Evolutionary conservation across 2,113 vertebrate genomes (phyloP).

Genomic region (Gambusia holbrooki): DNA sequence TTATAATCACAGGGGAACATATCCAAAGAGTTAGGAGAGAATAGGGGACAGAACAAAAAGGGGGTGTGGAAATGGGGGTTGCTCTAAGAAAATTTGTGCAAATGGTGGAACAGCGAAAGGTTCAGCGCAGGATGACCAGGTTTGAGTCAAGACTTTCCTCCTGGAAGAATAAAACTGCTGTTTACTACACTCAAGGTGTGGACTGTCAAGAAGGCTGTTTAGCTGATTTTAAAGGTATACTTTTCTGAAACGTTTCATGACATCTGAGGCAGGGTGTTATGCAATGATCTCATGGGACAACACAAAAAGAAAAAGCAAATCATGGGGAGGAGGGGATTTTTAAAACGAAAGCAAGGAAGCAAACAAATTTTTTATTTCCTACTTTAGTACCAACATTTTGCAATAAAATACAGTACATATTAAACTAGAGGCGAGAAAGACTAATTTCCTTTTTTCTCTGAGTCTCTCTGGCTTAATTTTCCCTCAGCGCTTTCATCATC

Average conservation of each 20-base stretch:
- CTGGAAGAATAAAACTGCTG: constrained; percentile 9
- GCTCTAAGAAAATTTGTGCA: constrained; percentile 34
- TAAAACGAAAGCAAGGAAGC: background rate
- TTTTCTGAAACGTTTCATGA: constrained; percentile 28
- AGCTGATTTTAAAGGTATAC: constrained; percentile 36
- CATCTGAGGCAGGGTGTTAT: constrained; percentile 14
- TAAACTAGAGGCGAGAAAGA: constrained; percentile 7
- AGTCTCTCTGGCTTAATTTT: constrained; percentile 31
- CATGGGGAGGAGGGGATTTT: constrained; percentile 4
- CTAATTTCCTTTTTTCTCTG: constrained; percentile 12
- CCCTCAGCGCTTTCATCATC: constrained; percentile 31
- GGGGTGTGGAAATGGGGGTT: constrained; percentile 12
- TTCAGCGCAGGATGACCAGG: constrained; percentile 41
- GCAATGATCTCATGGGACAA: constrained; percentile 20
- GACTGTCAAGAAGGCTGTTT: constrained; percentile 4
- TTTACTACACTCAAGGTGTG: constrained; percentile 17
- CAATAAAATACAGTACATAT: constrained; percentile 9
- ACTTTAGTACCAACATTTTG: constrained; percentile 21
- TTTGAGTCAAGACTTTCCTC: constrained; percentile 26
- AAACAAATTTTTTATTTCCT: background rate
- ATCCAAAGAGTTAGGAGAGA: constrained; percentile 58
- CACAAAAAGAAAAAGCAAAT: background rate
- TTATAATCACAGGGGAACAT: constrained; percentile 76
- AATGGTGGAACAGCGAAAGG: constrained; percentile 41
- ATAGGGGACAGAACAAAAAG: constrained; percentile 27